Evolutionary conservation across 2,113 vertebrate genomes (phyloP).

Genomic region (Chaetorhynchus papuensis): DNA sequence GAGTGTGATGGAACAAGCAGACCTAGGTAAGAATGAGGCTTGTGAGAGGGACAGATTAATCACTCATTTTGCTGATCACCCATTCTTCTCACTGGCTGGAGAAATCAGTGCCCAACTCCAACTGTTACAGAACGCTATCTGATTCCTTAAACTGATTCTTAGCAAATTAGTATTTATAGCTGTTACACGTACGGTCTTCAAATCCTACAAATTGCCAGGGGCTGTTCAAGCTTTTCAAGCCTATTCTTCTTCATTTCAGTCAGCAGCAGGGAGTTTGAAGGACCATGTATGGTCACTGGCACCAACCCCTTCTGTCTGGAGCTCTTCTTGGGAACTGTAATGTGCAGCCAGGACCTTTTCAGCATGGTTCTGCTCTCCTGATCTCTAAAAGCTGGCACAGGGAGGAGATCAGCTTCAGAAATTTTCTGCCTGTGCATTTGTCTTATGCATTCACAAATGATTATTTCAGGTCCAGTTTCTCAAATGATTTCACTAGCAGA

Average conservation of each 20-base stretch:
- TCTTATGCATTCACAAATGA: not conserved
- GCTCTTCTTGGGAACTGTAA: not conserved
- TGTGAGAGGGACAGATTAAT: not conserved
- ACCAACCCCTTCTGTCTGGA: not conserved
- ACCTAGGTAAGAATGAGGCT: not conserved
- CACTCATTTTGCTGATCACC: not conserved
- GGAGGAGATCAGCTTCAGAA: not conserved
- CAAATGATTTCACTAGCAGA: not conserved
- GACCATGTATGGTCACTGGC: rapidly evolving
- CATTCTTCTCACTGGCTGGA: not conserved
- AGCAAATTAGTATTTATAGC: not conserved
- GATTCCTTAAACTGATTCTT: not conserved
- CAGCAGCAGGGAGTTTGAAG: not conserved
- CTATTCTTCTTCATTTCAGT: not conserved
- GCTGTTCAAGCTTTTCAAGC: not conserved
- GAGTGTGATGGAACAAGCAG: not conserved
- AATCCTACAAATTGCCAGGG: not conserved
- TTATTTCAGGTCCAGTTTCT: not conserved
- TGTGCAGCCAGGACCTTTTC: not conserved
- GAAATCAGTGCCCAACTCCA: not conserved
- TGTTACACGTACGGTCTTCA: not conserved
- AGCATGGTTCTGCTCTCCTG: not conserved
- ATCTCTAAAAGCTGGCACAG: not conserved
- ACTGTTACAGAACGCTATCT: not conserved
- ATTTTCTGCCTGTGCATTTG: not conserved